Evolutionary conservation across 2,113 vertebrate species (phyloP).

Genomic region (Sturnus vulgaris): DNA sequence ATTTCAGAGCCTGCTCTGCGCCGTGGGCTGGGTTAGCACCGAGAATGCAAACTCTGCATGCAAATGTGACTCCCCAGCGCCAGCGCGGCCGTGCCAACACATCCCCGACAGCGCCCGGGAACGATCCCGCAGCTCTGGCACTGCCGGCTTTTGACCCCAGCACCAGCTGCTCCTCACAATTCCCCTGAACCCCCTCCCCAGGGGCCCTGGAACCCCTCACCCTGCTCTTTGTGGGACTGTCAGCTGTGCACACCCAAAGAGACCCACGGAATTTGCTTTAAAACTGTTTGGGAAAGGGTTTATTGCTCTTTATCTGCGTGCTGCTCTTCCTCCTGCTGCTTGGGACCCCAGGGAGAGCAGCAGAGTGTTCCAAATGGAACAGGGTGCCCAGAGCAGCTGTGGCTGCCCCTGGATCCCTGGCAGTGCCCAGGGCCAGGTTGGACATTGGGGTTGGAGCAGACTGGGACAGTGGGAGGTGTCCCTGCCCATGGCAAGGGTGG

Average conservation of each 20-base stretch:
- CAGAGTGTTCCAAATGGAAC: not conserved
- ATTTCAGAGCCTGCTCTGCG: not conserved
- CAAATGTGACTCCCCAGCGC: not conserved
- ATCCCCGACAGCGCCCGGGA: not conserved
- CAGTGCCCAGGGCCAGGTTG: fast-evolving
- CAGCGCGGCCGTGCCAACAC: not conserved
- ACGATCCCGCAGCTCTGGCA: not conserved
- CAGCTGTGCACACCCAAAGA: not conserved
- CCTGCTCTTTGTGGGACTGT: fast-evolving
- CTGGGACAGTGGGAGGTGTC: fast-evolving
- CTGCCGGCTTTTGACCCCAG: not conserved
- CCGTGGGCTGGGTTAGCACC: not conserved
- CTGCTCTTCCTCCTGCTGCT: not conserved
- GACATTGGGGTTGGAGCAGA: fast-evolving
- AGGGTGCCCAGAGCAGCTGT: not conserved
- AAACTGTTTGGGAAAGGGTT: not conserved
- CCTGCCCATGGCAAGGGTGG: not conserved
- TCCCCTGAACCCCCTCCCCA: not conserved
- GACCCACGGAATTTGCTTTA: fast-evolving
- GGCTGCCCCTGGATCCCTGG: not conserved
- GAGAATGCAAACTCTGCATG: not conserved
- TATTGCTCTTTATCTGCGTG: not conserved
- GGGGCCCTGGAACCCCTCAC: not conserved
- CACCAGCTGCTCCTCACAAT: not conserved
- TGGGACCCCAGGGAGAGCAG: not conserved